Evolutionary conservation across 2,797 vertebrate genomes (phyloP), one percentile per base, ranked within the genome.

Genomic region (Karalla daura): DNA sequence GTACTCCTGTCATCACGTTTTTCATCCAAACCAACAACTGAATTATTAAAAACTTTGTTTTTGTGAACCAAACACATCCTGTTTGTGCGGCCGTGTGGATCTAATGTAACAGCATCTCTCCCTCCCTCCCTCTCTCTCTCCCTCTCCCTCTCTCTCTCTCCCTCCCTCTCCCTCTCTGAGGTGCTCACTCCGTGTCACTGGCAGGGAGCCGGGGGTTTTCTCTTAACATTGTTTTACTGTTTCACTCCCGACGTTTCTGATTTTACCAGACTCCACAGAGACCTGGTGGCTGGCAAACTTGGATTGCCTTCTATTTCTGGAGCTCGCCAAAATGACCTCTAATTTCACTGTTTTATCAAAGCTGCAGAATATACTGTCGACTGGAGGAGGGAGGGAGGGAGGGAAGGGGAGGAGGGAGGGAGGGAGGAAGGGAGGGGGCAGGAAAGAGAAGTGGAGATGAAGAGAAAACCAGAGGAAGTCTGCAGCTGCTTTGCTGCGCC

Each of bases 301-400:
- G 81, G 83, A 88, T 87, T 86, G 84, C 76, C 78, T 83, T 84
- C 88, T 92, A 91, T 90, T 89, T 91, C 82, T 81, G 74, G 82
- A 77, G 44, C 74, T 41, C 59, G 10, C 52, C 64, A 80, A 83
- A 87, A 85, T 86, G 86, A 89, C 88, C 86, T 89, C 77, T 89
- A 90, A 91, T 89, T 90, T 85, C 78, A 67, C 70, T 39, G 79
- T 87, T 86, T 82, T 80, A 85, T 84, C 80, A 79, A 71, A 76
- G 76, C 6, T 61, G 24, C 46, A 55, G 73, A 76, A 75, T 60
- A 58, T 24, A 52, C 37, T 41, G 65, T 40, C 25, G 54, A 59
- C 2, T 12, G 59, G 32, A 18, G 53, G 52, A 64, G 62, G 10
- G 52, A 24, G n/a, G 1, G 20, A 40, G 46, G 17, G 13, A 5